Conservation (phyloP, 1,140 invertebrate genomes). For the Venustaconcha ellipsiformis region DNA sequence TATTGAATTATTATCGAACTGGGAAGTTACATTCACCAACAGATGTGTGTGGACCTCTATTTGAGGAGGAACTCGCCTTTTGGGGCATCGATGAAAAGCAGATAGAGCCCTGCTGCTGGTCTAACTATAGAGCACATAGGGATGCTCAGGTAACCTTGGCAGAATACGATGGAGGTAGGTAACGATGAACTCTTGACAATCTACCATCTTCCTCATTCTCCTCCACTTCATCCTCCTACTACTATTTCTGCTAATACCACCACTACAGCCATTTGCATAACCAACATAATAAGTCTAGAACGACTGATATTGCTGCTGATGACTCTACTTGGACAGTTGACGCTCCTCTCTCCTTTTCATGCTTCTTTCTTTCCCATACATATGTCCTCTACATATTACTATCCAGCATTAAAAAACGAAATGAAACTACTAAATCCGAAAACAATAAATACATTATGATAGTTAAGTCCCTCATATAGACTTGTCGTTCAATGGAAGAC, state of each 20-base stretch:
- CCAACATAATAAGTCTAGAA: too few relatives aligned
- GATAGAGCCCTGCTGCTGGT: slow-evolving; percentile 69
- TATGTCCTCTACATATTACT: too few relatives aligned
- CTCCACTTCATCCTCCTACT: neutral
- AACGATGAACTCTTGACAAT: neutral
- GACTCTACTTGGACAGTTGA: too few relatives aligned
- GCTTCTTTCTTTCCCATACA: too few relatives aligned
- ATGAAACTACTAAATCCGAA: too few relatives aligned
- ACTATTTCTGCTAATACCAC: neutral
- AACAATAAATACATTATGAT: too few relatives aligned
- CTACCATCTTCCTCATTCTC: neutral
- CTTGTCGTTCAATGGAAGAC: too few relatives aligned
- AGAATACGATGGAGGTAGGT: slow-evolving; percentile 54
- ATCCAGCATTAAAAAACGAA: too few relatives aligned
- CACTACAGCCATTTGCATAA: neutral
- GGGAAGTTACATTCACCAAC: slow-evolving; percentile 65
- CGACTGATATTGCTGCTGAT: too few relatives aligned
- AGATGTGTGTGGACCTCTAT: slow-evolving; percentile 67
- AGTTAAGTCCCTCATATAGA: too few relatives aligned
- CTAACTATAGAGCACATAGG: slow-evolving; percentile 60
- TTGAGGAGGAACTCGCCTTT: slow-evolving; percentile 68
- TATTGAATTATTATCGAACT: slow-evolving; percentile 68
- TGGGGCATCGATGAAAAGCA: slow-evolving; percentile 69
- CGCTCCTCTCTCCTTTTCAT: too few relatives aligned
- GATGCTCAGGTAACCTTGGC: slow-evolving; percentile 66